A percentile compares a stretch with the other conserved stretches of the same genome.
phyloP scores from a whole-genome alignment of 2,888 invertebrate genomes.

The Athetis lepigone region DNA sequence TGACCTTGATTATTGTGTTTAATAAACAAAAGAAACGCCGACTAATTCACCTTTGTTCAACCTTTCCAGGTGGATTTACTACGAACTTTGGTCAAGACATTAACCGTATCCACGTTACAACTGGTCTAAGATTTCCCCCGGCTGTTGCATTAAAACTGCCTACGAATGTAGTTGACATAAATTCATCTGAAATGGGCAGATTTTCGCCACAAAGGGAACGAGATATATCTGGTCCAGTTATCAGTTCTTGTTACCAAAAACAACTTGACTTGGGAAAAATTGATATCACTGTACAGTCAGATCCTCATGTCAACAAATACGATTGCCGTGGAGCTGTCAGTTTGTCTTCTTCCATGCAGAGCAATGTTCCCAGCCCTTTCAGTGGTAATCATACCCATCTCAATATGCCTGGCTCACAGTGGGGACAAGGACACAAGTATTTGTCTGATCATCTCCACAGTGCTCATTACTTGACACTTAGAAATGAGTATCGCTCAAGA shows the following conservation, averaged over 20 bases:
- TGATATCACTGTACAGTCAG: constrained; percentile 82
- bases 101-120: constrained; percentile 88
- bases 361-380: constrained; percentile 93
- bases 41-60: constrained; percentile 15
- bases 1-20: constrained; percentile 40
- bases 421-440: constrained; percentile 93
- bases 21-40: constrained; percentile 10
- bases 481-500: constrained; percentile 85
- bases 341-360: constrained; percentile 93
- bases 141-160: constrained; percentile 91
- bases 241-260: constrained; percentile 85
- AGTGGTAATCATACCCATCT: constrained; percentile 91
- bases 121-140: constrained; percentile 87
- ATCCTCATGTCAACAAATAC: constrained; percentile 92
- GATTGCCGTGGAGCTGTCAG: constrained; percentile 92
- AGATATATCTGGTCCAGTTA: constrained; percentile 92
- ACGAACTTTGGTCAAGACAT: constrained; percentile 77
- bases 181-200: constrained; percentile 91
- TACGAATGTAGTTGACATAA: constrained; percentile 91
- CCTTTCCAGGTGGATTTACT: constrained; percentile 69
- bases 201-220: constrained; percentile 92
- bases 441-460: constrained; percentile 92
- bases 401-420: constrained; percentile 94
- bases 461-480: constrained; percentile 91
- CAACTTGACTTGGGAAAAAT: constrained; percentile 71